Base-by-base conservation (phyloP, 1,140 invertebrate species). In the Lepidurus couesii region DNA sequence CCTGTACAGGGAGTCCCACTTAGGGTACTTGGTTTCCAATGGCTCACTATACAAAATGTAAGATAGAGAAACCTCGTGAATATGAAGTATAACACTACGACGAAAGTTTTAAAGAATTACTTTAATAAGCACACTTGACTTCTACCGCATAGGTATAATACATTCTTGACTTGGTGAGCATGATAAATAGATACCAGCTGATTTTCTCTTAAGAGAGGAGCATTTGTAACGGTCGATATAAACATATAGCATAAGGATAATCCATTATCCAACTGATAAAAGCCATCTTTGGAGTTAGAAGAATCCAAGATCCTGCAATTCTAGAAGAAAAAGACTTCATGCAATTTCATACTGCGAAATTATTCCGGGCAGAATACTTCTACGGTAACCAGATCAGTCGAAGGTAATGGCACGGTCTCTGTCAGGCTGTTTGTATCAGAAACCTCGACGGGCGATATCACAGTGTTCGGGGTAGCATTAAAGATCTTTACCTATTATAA, bases 191-290 rank as follows among this genome's bases (percentile, higher is more conserved):
- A 45, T 26, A 79, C 16, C 7, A 24, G 44, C 26, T 79, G 73
- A 13, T 75, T 75, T 75, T 75, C 75, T 44, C 53, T 74, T 34
- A 79, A 26, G n/a, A 79, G 34, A n/a, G 78, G 78, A 24, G 75
- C 75, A 42, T 74, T 79, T 26, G 73, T 79, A 26, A 79, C 21
- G 11, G 75, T 34, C 45, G 74, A 75, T 74, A 79, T 74, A 75
- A 75, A 75, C 11, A 44, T 75, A 21, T 42, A 44, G 24, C 78
- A 79, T 13, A 79, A 11, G 6, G 44, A 75, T n/a, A 79, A 26
- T n/a, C 44, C 75, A 24, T 75, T 34, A 75, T 79, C 78, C 21
- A 79, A 74, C 44, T 75, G 73, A 47, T 79, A 79, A 75, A 75
- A 79, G 10, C 78, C 78, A 16, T 42, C 74, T 24, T 74, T 45